Conservation (phyloP, 2,888 invertebrate genomes). For the Hyalella azteca region DNA sequence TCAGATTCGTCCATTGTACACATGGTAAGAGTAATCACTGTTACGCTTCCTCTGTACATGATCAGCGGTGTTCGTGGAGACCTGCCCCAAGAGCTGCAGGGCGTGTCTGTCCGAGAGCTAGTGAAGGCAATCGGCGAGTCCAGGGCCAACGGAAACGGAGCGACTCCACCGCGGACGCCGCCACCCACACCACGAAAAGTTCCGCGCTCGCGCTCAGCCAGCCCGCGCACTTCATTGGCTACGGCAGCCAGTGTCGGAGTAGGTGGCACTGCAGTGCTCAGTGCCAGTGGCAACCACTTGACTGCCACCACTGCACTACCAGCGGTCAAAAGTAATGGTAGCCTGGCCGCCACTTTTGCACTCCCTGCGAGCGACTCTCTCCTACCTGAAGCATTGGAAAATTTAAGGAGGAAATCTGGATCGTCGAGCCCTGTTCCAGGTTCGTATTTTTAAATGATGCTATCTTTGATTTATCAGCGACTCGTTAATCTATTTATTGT, state of each 20-base stretch:
- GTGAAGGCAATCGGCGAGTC: constrained; percentile 77
- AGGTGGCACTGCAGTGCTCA: background rate
- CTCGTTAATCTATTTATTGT: too few relatives aligned
- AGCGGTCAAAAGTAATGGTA: background rate
- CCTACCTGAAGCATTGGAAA: constrained; percentile 9
- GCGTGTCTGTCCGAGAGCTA: constrained; percentile 74
- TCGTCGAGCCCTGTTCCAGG: constrained; percentile 60
- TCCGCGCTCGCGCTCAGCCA: constrained; percentile 56
- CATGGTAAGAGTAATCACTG: too few relatives aligned
- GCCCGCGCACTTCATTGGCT: constrained; percentile 48
- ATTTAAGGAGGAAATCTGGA: constrained; percentile 35
- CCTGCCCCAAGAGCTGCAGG: constrained; percentile 52
- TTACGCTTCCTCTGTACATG: constrained; percentile 11
- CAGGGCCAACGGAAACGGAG: constrained; percentile 78
- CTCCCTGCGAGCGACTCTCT: background rate
- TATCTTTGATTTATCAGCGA: too few relatives aligned
- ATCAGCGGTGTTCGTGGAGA: constrained; percentile 20
- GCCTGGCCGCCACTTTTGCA: background rate
- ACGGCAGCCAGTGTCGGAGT: background rate
- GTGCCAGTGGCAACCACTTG: constrained; percentile 18
- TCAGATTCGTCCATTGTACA: too few relatives aligned
- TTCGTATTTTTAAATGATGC: background rate
- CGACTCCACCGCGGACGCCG: constrained; percentile 73
- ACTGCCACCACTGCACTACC: background rate
- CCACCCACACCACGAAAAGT: constrained; percentile 62